Evolutionary conservation across 2,888 invertebrate species (phyloP), one percentile per base, ranked within the genome.

Genomic region (Serrognathus titanus): DNA sequence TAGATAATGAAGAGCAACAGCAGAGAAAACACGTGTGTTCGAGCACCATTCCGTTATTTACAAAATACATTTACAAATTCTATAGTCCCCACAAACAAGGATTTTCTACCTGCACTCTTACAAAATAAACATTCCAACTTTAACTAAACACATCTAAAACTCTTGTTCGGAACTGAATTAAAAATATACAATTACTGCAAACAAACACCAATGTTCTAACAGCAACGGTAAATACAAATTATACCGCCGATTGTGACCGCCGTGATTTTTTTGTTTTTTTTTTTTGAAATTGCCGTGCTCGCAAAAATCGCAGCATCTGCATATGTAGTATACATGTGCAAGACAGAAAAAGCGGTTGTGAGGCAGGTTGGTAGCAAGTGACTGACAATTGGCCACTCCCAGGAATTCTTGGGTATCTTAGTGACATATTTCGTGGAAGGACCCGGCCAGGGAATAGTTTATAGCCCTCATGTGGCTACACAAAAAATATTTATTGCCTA

Each of bases 311-410:
- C 24, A 31, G 24, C 24, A 31, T 31, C 24, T 31, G 24, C 24
- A 31, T 31, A 31, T 31, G 24, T 1, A 31, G 6, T 7, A 1
- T 31, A 31, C 24, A 31, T 31, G 24, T 31, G 24, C 24, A 31
- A 31, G 24, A 31, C 24, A 31, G 24, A 31, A 31, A 31, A 31
- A 7, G 24, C 24, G 24, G 5, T 6, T 31, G 24, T 31, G 7
- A 40, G 8, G 11, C 40, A 40, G 40, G 40, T 40, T 13, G 13
- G 40, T 13, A 11, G 11, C 40, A 35, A 55, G 57, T 63, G 64
- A 64, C 61, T 64, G 64, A 64, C 64, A 62, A 48, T 58, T 58
- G 51, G 55, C 63, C 63, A 63, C 63, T 58, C 63, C 63, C 59
- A 58, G 53, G 56, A 51, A 64, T 64, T 64, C 62, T 53, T 62